Evolutionary conservation across 2,113 vertebrate species (phyloP).

Genomic region (Scomber scombrus): DNA sequence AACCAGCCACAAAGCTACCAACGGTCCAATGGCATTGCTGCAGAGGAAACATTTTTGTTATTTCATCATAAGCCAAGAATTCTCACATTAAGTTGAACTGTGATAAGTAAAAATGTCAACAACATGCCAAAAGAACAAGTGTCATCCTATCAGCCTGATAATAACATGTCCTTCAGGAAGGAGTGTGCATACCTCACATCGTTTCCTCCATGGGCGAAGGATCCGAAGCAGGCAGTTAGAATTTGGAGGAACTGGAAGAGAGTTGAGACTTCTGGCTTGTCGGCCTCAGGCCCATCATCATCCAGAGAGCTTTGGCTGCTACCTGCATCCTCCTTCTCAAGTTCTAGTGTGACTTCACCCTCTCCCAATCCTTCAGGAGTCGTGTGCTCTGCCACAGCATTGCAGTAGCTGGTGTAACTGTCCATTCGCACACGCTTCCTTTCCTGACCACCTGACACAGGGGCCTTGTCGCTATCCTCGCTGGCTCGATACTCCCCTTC

Average conservation of each 20-base stretch:
- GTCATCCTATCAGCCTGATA: neutral
- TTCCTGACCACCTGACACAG: conserved; percentile 72
- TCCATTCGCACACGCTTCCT: conserved; percentile 95
- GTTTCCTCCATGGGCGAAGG: conserved; percentile 97
- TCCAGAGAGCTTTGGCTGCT: conserved; percentile 89
- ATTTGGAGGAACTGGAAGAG: conserved; percentile 99
- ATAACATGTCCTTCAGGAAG: neutral
- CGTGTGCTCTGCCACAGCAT: conserved; percentile 91
- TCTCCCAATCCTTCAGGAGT: conserved; percentile 76
- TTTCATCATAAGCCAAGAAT: neutral
- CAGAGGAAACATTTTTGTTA: neutral
- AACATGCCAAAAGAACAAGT: neutral
- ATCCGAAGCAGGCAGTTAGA: conserved; percentile 98
- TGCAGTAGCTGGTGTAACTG: conserved; percentile 99
- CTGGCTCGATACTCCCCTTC: conserved; percentile 83
- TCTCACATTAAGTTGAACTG: neutral
- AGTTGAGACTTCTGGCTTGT: conserved; percentile 93
- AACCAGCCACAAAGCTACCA: conserved; percentile 94
- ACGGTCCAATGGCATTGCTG: conserved; percentile 97
- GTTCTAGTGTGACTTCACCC: conserved; percentile 82
- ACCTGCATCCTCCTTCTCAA: conserved; percentile 76
- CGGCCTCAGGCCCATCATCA: conserved; percentile 89
- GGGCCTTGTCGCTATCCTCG: conserved; percentile 69
- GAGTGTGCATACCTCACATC: conserved; percentile 91
- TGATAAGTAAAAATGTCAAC: neutral